phyloP scores from a whole-genome alignment of 2,888 invertebrate species.

The Agrilus mali region DNA sequence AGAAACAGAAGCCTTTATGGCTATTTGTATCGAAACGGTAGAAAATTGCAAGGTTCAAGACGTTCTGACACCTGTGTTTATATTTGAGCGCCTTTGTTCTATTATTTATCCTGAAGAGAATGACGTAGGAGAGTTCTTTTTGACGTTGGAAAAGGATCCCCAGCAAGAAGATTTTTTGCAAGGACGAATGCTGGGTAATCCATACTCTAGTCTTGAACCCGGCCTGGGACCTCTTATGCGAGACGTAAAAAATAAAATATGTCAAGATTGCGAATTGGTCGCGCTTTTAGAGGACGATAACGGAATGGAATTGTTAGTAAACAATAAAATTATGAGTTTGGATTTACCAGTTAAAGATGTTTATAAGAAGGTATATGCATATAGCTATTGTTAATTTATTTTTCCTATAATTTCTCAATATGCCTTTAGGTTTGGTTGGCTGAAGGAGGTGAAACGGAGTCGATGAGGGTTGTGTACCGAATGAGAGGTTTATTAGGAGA shows the following conservation, averaged over 20 bases:
- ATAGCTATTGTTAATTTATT: no score
- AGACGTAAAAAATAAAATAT: slow-evolving; percentile 98
- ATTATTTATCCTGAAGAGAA: slow-evolving; percentile 97
- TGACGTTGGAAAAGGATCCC: slow-evolving; percentile 94
- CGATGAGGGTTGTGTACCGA: slow-evolving; percentile 94
- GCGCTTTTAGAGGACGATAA: slow-evolving; percentile 96
- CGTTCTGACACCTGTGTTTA: slow-evolving; percentile 92
- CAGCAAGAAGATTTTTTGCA: slow-evolving; percentile 98
- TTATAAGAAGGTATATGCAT: slow-evolving; percentile 55
- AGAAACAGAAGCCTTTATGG: slow-evolving; percentile 95
- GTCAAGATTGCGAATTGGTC: slow-evolving; percentile 96
- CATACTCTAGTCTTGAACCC: slow-evolving; percentile 86
- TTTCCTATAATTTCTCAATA: slow-evolving; percentile 6
- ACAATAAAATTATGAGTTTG: slow-evolving; percentile 95
- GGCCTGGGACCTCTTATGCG: slow-evolving; percentile 96
- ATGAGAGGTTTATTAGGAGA: slow-evolving; percentile 97
- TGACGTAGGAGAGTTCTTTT: slow-evolving; percentile 91
- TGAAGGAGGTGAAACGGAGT: slow-evolving; percentile 82
- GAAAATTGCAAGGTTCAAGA: slow-evolving; percentile 84
- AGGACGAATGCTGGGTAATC: slow-evolving; percentile 95
- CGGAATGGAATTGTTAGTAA: slow-evolving; percentile 95
- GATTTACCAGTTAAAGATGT: slow-evolving; percentile 93
- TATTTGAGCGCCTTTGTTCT: slow-evolving; percentile 92
- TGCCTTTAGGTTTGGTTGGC: slow-evolving; percentile 68
- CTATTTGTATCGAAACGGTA: slow-evolving; percentile 91